These are phyloP conservation scores for Danio rerio DNA, from an alignment of 2,113 vertebrate genomes.

Conservation along the genomic window GRCz12tu NC_133182.1:67060001-67060500, in stretches of 20 bases:
- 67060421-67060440: constrained; percentile 4
- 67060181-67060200: constrained; percentile 62
- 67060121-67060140: constrained; percentile 9
- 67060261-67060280: constrained; percentile 74
- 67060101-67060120: background rate
- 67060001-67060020: background rate
- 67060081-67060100: constrained; percentile 59
- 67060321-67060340: constrained; percentile 52
- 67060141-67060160: constrained; percentile 26
- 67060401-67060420: constrained; percentile 18
- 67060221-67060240: constrained; percentile 66
- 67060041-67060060: background rate
- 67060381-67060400: constrained; percentile 7
- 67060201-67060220: constrained; percentile 68
- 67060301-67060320: constrained; percentile 73
- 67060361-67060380: constrained; percentile 47
- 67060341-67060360: constrained; percentile 46
- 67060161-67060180: constrained; percentile 16
- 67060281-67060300: constrained; percentile 80
- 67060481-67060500: background rate
- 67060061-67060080: background rate
- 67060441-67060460: background rate
- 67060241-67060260: constrained; percentile 72
- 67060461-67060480: background rate
- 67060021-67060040: background rate